Base-by-base conservation (phyloP, 2,888 invertebrate genomes). In the Geophilus truncorum region DNA sequence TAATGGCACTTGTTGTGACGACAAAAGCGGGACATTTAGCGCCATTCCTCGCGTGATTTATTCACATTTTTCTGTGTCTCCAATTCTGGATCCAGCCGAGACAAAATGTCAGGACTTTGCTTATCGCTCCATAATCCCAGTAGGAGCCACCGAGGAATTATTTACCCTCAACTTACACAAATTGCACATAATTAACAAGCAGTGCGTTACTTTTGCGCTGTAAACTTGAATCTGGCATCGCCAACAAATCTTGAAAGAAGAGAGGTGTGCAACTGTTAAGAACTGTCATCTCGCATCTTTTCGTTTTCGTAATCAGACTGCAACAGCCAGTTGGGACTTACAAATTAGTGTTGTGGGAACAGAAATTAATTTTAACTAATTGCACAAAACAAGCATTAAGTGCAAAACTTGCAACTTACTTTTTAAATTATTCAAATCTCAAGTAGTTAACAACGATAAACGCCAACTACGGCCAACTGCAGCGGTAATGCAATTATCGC, bases 101-200 rank as follows among this genome's bases (percentile, higher is more conserved):
- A 70, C 15, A 15, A 70, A 70, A 25, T 70, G 70, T 70, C 25
- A 28, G 28, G 70, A 70, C 25, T 28, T 51, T 28, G 70, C 70
- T 70, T 70, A 70, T 70, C 70, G 10, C 70, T 70, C 28, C 70
- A 28, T 23, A 70, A 70, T 70, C 70, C 70, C 70, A 70, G 70
- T 70, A 70, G 70, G 70, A 70, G n/a, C 70, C 70, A 70, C 25
- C 12, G 28, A 25, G 70, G n/a, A 70, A 70, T 70, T 70, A 70
- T 70, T 70, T 70, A 70, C 70, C 25, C 70, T 28, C 15, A 70
- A 70, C 25, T 28, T 70, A 70, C 70, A 70, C 70, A 70, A 70
- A 70, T 70, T 70, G 70, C 70, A 70, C 70, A 70, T 70, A 70
- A 70, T 70, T 70, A 70, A 70, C 70, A 70, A 28, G 28, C 70